A percentile compares a stretch with the other conserved stretches of the same genome.
Evolutionary conservation across 2,113 vertebrate species (phyloP).

Genomic region (Aegotheles bennettii): DNA sequence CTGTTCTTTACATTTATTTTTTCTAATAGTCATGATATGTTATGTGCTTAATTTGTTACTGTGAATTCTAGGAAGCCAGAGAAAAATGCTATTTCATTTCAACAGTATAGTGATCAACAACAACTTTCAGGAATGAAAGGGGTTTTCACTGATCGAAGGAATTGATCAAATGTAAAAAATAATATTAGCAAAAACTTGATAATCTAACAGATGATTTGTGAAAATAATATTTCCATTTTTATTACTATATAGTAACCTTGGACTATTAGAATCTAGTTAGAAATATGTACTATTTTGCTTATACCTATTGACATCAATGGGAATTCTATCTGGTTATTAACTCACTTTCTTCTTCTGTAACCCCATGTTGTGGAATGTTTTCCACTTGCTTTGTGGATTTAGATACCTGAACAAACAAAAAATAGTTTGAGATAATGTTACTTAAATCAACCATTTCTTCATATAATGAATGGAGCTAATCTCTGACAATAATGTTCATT

Average conservation of each 20-base stretch:
- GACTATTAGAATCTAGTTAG: background rate
- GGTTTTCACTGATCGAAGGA: background rate
- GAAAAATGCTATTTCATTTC: background rate
- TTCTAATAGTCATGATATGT: background rate
- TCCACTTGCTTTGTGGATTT: background rate
- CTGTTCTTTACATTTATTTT: background rate
- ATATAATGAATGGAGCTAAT: background rate
- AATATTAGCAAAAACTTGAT: background rate
- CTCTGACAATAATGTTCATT: background rate
- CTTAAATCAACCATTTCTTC: background rate
- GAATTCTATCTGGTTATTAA: background rate
- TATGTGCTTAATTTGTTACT: background rate
- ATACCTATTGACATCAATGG: background rate
- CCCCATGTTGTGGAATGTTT: background rate
- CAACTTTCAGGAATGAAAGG: background rate
- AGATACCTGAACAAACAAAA: background rate
- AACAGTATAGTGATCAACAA: background rate
- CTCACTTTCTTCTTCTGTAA: background rate
- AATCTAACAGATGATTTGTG: background rate
- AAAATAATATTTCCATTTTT: background rate
- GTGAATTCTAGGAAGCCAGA: background rate
- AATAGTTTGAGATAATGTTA: background rate
- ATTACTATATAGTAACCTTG: background rate
- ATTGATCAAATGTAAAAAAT: background rate
- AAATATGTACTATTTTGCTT: background rate